Evolutionary conservation across 2,113 vertebrate species (phyloP), one percentile per base, ranked within the genome.

Genomic region (Engraulis encrasicolus): DNA sequence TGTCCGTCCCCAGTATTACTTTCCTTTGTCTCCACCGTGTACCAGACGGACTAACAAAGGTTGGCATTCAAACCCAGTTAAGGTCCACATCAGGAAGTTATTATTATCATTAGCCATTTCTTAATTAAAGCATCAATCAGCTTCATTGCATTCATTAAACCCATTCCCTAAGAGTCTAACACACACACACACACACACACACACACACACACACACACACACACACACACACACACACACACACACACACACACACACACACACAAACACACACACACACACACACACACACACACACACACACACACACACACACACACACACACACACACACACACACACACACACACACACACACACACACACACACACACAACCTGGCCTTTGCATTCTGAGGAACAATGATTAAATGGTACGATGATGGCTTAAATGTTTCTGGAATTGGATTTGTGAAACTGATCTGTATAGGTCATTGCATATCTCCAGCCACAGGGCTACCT

Each of bases 81-180:
- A 66, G n/a, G 27, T 66, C 23, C 58, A 31, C 58, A 66, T 66
- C 23, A 66, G 1, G 58, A 23, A 66, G 58, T 66, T 66, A 66
- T 66, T 66, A 66, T 66, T 66, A 66, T 66, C 58, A 66, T 66
- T 66, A 66, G 58, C 27, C 58, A 14, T 31, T n/a, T 23, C 58
- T 66, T 66, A 66, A 66, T 66, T 66, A 66, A 66, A 66, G 58
- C 27, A 66, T 66, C 27, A 66, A 66, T 66, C 58, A 66, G n/a
- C 15, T 66, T 66, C 11, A 66, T 66, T 11, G 12, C 58, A 23
- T 66, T 66, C 58, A 66, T 66, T 66, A 66, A 66, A 66, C 23
- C 9, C 31, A 11, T 66, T 66, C 19, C 58, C 58, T 23, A 31
- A 66, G 58, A 66, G 58, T 66, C 58, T 3, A 7, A 52, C n/a